A percentile compares a stretch with the other conserved stretches of the same genome.
phyloP scores from a whole-genome alignment of 2,888 invertebrate genomes.

The Chrysotoxum bicinctum region DNA sequence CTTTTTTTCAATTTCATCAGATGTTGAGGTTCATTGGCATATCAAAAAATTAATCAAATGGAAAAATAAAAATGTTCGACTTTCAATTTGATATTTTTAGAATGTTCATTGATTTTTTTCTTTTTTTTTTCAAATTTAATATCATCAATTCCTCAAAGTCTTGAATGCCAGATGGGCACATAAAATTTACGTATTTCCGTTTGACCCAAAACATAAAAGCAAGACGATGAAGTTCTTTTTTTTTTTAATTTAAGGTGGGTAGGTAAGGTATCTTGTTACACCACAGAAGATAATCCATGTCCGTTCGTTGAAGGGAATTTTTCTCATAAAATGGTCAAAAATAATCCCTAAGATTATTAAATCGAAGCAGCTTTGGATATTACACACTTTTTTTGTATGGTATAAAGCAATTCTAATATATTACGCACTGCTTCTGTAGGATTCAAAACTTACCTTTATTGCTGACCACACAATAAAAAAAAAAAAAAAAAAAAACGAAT shows the following conservation, averaged over 20 bases:
- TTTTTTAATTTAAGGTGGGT: too few species aligned
- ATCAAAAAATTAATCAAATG: neutral
- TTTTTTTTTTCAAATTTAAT: neutral
- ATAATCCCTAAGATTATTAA: neutral
- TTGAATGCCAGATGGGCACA: neutral
- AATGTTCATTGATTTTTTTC: neutral
- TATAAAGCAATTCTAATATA: neutral
- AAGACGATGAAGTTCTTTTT: neutral
- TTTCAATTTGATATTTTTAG: neutral
- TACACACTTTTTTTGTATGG: neutral
- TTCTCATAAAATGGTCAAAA: neutral
- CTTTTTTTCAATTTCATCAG: neutral
- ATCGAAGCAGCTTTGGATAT: neutral
- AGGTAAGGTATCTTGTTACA: neutral
- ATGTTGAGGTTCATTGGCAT: neutral
- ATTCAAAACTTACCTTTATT: slow-evolving; percentile 25
- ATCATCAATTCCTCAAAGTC: slow-evolving; percentile 5
- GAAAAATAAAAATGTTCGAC: neutral
- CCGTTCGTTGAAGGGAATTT: neutral
- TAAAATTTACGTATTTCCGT: neutral
- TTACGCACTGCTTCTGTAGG: neutral
- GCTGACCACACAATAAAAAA: slow-evolving; percentile 10
- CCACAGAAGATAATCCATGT: neutral
- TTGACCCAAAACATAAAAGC: neutral
- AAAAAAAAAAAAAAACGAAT: neutral